These are phyloP conservation scores for Caradrina kadenii DNA, from an alignment of 2,888 invertebrate species.

Conservation along the genomic window DNA sequence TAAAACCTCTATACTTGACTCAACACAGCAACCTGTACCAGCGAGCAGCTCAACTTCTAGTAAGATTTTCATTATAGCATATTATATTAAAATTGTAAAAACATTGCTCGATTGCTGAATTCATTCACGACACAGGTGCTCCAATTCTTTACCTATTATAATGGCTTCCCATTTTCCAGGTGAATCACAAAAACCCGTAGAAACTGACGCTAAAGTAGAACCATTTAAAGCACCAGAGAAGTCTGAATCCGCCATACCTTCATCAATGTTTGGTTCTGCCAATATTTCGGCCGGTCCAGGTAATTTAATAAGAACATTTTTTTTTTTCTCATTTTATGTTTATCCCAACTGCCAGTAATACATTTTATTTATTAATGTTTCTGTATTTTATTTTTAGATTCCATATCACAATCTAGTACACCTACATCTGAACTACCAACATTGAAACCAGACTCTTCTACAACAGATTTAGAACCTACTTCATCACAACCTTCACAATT, in stretches of 20 bases:
- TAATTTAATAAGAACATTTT: constrained; percentile 18
- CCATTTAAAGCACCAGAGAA: constrained; percentile 58
- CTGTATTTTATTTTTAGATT: constrained; percentile 63
- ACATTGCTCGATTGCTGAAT: background rate
- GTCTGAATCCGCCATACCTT: constrained; percentile 58
- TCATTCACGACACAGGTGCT: no score
- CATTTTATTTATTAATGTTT: background rate
- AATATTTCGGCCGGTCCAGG: constrained; percentile 54
- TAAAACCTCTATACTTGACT: constrained; percentile 59
- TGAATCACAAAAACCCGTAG: constrained; percentile 62
- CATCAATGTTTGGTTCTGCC: constrained; percentile 69
- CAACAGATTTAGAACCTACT: constrained; percentile 34
- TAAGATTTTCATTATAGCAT: constrained; percentile 54
- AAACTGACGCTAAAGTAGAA: constrained; percentile 63
- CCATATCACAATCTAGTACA: constrained; percentile 61
- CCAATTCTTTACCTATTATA: background rate
- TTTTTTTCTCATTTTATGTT: background rate
- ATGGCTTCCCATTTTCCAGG: constrained; percentile 49
- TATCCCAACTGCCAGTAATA: background rate
- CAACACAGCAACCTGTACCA: constrained; percentile 60
- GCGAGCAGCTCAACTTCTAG: constrained; percentile 57
- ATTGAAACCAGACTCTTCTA: constrained; percentile 39
- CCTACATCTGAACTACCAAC: constrained; percentile 49
- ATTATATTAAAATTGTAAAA: background rate
- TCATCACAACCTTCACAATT: constrained; percentile 51